Evolutionary conservation across 2,797 vertebrate genomes (phyloP), one percentile per base, ranked within the genome.

Genomic region (Neosilurus hyrtlii): DNA sequence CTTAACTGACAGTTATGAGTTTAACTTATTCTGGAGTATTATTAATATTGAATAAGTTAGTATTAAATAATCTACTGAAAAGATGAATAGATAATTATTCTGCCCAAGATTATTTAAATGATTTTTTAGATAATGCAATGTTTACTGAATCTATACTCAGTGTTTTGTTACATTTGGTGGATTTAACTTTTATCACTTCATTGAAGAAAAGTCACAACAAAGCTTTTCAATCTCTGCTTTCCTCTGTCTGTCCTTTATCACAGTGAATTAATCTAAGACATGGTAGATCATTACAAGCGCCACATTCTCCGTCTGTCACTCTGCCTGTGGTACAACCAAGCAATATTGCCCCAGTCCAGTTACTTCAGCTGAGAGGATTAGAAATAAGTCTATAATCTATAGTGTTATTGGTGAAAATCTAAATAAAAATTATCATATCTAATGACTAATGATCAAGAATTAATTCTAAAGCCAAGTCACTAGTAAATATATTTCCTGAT

Each of bases 191-290:
- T 76, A 57, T 68, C 49, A 77, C 52, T 68, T 77, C 51, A 30
- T 12, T 54, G n/a, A 73, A 73, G 51, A 73, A 2, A 26, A 70
- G 37, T 49, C 67, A 70, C 71, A 54, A 70, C 71, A 54, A 20
- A 56, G n/a, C 37, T 65, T 65, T 73, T 59, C 65, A 49, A 78
- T 83, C 54, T 83, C 75, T 71, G 67, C 43, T 62, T 43, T 73
- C 30, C 24, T 35, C 54, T 74, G 54, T 74, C 52, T 73, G 59
- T 79, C 24, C 56, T 65, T 80, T 76, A 73, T 65, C 77, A 66
- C 66, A 73, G 59, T 75, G 70, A 82, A 82, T 79, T 57, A 72
- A 86, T 84, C 83, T 20, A 54, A 79, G 70, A 75, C 61, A 70
- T 37, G 35, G 35, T 24, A 57, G 26, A 20, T 51, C 68, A 75